These are phyloP conservation scores for Naja naja DNA, from an alignment of 2,113 vertebrate species.

Conservation along the genomic window DNA sequence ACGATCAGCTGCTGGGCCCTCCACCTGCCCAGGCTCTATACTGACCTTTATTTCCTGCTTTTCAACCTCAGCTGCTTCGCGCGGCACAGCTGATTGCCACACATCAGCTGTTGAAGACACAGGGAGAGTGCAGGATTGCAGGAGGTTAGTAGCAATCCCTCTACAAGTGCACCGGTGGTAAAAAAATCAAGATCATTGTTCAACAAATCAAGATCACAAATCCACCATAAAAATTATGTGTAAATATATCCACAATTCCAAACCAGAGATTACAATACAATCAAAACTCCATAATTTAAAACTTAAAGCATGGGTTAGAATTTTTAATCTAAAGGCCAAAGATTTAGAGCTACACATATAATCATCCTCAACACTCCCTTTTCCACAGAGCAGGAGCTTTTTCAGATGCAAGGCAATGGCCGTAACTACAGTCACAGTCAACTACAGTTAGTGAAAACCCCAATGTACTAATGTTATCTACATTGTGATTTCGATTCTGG, in stretches of 20 bases:
- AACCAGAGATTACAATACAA: background rate
- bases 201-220: background rate
- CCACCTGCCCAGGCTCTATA: too few species aligned
- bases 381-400: background rate
- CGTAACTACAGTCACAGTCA: background rate
- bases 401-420: background rate
- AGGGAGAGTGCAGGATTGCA: too few species aligned
- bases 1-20: too few species aligned
- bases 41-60: too few species aligned
- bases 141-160: too few species aligned
- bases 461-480: background rate
- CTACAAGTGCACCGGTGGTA: too few species aligned
- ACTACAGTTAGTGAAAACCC: background rate
- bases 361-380: background rate
- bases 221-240: background rate
- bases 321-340: background rate
- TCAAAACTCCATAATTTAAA: background rate
- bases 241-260: background rate
- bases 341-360: background rate
- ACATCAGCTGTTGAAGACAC: too few species aligned
- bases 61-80: too few species aligned
- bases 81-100: too few species aligned
- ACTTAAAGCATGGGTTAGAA: background rate
- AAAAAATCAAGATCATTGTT: too few species aligned
- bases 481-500: background rate